phyloP scores from a whole-genome alignment of 2,113 vertebrate species.

The Ophiodon elongatus region DNA sequence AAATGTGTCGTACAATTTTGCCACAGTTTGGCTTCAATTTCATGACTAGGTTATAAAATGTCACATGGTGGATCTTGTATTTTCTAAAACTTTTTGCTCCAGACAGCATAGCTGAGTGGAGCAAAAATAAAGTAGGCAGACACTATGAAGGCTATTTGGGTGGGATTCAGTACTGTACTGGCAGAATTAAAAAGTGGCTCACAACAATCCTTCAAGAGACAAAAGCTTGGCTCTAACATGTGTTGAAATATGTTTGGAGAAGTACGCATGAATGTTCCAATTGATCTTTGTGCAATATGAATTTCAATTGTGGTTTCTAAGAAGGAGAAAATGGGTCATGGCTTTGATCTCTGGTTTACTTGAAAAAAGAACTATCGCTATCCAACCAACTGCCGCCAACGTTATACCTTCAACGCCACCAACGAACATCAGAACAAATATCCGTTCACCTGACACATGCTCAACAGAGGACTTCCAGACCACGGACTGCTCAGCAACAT shows the following conservation, averaged over 20 bases:
- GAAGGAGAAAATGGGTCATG: constrained; percentile 5
- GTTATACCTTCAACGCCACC: constrained; percentile 19
- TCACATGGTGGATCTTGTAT: not conserved
- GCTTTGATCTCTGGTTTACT: constrained; percentile 6
- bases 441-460: constrained; percentile 34
- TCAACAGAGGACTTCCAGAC: constrained; percentile 50
- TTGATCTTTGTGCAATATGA: not conserved
- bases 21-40: not conserved
- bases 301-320: constrained; percentile 25
- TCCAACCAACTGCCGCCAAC: constrained; percentile 17
- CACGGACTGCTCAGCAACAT: constrained; percentile 11
- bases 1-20: not conserved
- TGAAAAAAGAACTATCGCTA: constrained; percentile 28
- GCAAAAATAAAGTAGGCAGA: not conserved
- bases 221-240: not conserved
- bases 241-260: constrained; percentile 1
- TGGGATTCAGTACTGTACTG: not conserved
- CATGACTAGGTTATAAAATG: not conserved
- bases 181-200: not conserved
- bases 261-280: not conserved
- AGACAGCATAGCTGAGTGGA: not conserved
- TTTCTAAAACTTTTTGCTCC: not conserved
- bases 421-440: constrained; percentile 28
- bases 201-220: constrained; percentile 5
- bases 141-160: not conserved